These are phyloP conservation scores for Augochlorella aurata DNA, from an alignment of 2,888 invertebrate genomes.

Conservation along the genomic window DNA sequence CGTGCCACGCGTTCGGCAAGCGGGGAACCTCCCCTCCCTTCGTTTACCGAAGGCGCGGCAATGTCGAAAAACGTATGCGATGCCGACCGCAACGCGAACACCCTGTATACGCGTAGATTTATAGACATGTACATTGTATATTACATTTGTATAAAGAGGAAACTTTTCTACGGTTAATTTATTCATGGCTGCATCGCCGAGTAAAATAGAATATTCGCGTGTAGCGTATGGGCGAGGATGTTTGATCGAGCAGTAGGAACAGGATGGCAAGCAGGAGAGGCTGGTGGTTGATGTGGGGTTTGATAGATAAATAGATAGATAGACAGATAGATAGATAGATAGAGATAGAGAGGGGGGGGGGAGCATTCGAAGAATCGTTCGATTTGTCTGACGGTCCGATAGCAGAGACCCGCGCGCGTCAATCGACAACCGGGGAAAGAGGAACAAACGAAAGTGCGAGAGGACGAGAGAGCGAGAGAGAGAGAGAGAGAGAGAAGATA, in stretches of 20 bases:
- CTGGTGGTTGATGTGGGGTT: no score
- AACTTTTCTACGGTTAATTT: conserved; percentile 81
- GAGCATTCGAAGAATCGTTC: conserved; percentile 8
- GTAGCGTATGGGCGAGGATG: conserved; percentile 34
- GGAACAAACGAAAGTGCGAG: background rate
- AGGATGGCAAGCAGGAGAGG: background rate
- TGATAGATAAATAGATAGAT: background rate
- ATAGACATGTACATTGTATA: conserved; percentile 80
- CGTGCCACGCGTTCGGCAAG: background rate
- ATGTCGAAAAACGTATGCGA: background rate
- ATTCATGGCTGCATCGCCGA: conserved; percentile 80
- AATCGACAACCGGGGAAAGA: background rate
- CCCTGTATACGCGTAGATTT: conserved; percentile 56
- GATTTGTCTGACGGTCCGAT: conserved; percentile 1
- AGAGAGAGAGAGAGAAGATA: conserved; percentile 6
- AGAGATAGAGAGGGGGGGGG: background rate
- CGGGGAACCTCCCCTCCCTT: background rate
- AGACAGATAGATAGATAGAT: background rate
- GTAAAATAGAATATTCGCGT: conserved; percentile 62
- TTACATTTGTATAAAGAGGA: conserved; percentile 82
- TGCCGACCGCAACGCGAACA: conserved; percentile 31
- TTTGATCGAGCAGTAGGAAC: conserved; percentile 39
- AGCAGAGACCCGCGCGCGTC: background rate
- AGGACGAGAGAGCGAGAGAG: background rate
- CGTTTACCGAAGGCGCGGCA: background rate